A percentile compares a stretch with the other conserved stretches of the same genome.
Evolutionary conservation across 2,797 vertebrate genomes (phyloP).

Genomic region (Macrochelys suwanniensis): DNA sequence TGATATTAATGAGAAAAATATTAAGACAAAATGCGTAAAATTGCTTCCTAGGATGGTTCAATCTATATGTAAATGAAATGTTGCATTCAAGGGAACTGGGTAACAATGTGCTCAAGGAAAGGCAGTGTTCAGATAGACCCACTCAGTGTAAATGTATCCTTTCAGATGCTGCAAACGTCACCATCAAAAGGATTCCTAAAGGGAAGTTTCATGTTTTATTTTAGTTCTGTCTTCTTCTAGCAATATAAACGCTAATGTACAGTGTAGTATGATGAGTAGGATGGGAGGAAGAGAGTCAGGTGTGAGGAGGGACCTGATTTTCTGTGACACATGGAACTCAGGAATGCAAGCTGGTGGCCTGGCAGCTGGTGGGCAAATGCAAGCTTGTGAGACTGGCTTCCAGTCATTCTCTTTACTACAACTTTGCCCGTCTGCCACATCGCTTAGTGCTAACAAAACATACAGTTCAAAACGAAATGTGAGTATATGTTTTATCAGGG

Average conservation of each 20-base stretch:
- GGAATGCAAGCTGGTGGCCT: not conserved
- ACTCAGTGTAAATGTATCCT: constrained; percentile 64
- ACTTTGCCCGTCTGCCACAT: not conserved
- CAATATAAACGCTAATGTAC: not conserved
- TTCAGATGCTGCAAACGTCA: constrained; percentile 53
- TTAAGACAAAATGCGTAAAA: constrained; percentile 77
- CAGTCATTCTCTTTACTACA: constrained; percentile 1
- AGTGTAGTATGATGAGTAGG: rapidly evolving
- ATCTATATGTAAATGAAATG: constrained; percentile 77
- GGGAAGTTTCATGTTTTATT: constrained; percentile 25
- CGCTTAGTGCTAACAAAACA: not conserved
- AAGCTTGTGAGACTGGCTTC: constrained; percentile 3
- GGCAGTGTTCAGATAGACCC: not conserved
- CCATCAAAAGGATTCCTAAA: constrained; percentile 47
- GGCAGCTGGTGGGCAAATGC: not conserved
- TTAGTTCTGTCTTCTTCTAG: constrained; percentile 8
- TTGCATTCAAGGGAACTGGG: constrained; percentile 46
- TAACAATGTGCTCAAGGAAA: constrained; percentile 59
- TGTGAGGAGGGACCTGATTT: not conserved
- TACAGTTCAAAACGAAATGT: not conserved
- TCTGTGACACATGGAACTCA: not conserved
- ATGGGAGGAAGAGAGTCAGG: not conserved
- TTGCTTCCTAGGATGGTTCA: constrained; percentile 74
- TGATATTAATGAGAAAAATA: constrained; percentile 72
- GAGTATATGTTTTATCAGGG: not conserved